Base-by-base conservation (phyloP, 1,140 invertebrate genomes). In the Bombus confusus region DNA sequence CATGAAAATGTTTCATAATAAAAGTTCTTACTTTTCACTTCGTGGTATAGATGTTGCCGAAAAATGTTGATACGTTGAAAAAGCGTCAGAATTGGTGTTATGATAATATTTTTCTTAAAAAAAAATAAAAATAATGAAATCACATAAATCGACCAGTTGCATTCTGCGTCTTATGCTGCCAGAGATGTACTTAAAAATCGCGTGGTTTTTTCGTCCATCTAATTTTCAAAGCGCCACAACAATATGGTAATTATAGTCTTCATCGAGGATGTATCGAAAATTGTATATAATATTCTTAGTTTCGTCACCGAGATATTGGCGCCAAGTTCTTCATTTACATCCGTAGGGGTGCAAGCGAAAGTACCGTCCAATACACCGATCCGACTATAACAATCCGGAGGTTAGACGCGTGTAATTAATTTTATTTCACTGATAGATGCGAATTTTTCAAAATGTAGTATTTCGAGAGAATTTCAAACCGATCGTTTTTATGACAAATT, bases 291-390 rank as follows among this genome's bases (percentile, higher is more conserved):
- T 66, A 75, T 64, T 39, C n/a, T 71, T 39, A 66, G 25, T 39
- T 62, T 52, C 39, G 41, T 39, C 57, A 74, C 57, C 31, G 78
- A 81, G 37, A 57, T 57, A 74, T 75, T 85, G 57, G 69, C 78
- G 25, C 37, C 37, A 74, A 62, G 22, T 83, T 82, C 34, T 76
- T 41, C 25, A 83, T 39, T 37, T 72, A 66, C 57, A 74, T 64
- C 31, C 8, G 43, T 62, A 47, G 75, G 37, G 73, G 64, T 47
- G 62, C 88, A 80, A 73, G 84, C 68, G 77, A 87, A 80, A 80
- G 78, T 87, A 90, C 88, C 88, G 88, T 89, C 88, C 88, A 85
- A 62, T 75, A 89, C 68, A 81, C 74, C 68, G 73, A 86, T 84
- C 87, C 87, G 75, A 84, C 77, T 71, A 59, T 43, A 69, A 52